Evolutionary conservation across 2,113 vertebrate species (phyloP).

Genomic region (Prolemur simus): DNA sequence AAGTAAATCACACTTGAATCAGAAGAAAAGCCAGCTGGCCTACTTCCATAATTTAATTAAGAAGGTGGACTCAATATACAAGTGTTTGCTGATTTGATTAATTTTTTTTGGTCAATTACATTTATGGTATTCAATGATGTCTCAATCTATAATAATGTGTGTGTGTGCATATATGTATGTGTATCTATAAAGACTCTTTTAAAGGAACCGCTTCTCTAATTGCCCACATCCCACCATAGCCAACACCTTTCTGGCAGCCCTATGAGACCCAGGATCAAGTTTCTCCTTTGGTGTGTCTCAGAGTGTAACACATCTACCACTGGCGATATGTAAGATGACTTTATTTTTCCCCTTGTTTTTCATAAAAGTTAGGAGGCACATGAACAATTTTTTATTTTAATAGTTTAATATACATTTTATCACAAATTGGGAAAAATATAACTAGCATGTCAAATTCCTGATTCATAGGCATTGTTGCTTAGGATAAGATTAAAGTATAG

Average conservation of each 20-base stretch:
- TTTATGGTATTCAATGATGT: neutral
- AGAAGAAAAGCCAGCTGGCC: neutral
- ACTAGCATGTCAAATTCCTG: neutral
- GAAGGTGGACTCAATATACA: neutral
- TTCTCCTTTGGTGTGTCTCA: neutral
- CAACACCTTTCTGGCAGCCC: neutral
- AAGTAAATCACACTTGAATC: constrained; percentile 32
- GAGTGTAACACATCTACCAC: neutral
- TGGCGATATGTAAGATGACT: neutral
- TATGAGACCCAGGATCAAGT: neutral
- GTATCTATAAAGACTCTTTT: neutral
- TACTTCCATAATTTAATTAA: neutral
- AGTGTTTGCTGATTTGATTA: neutral
- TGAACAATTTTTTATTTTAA: neutral
- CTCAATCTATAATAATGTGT: neutral
- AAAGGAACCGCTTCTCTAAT: neutral
- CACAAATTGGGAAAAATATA: neutral
- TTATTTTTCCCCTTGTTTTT: neutral
- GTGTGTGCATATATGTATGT: neutral
- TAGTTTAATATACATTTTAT: neutral
- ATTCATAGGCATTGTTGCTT: neutral
- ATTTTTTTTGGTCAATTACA: neutral
- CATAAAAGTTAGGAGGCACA: neutral
- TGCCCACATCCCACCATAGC: neutral
- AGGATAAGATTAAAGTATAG: neutral